Conservation (phyloP, 1,140 invertebrate genomes). For the Drosophila mauritiana region DNA sequence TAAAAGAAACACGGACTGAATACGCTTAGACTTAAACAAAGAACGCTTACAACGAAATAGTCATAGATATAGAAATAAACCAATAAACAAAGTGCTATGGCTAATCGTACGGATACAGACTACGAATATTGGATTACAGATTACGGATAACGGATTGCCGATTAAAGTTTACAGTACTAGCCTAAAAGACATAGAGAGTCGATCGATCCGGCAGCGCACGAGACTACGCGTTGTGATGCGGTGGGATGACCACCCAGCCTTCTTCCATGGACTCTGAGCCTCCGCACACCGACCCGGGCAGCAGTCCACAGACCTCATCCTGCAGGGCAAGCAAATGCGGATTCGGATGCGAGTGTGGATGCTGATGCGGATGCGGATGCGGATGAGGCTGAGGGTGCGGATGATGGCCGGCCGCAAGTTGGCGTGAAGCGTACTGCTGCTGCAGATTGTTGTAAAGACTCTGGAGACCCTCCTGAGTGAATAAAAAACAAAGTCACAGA, state of each 20-base stretch:
- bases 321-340: slow-evolving; percentile 13
- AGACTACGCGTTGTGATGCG: slow-evolving; percentile 55
- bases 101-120: slow-evolving; percentile 26
- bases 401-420: slow-evolving; percentile 30
- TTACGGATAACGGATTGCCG: slow-evolving; percentile 11
- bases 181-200: slow-evolving; percentile 22
- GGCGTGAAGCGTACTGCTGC: slow-evolving; percentile 60
- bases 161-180: slow-evolving; percentile 24
- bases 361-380: background rate
- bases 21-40: slow-evolving; percentile 32
- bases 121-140: slow-evolving; percentile 14
- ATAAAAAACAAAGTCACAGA: background rate
- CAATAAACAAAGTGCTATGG: slow-evolving; percentile 20
- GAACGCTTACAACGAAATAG: slow-evolving; percentile 8
- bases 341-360: background rate
- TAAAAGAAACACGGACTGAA: slow-evolving; percentile 26
- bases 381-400: slow-evolving; percentile 11
- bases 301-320: slow-evolving; percentile 3
- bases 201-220: slow-evolving; percentile 9
- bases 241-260: slow-evolving; percentile 69
- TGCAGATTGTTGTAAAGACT: slow-evolving; percentile 73
- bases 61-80: slow-evolving; percentile 8
- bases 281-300: slow-evolving; percentile 3
- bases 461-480: slow-evolving; percentile 58
- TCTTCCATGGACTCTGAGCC: slow-evolving; percentile 52